phyloP scores from a whole-genome alignment of 1,140 invertebrate species.

The Thaumatotibia leucotreta region DNA sequence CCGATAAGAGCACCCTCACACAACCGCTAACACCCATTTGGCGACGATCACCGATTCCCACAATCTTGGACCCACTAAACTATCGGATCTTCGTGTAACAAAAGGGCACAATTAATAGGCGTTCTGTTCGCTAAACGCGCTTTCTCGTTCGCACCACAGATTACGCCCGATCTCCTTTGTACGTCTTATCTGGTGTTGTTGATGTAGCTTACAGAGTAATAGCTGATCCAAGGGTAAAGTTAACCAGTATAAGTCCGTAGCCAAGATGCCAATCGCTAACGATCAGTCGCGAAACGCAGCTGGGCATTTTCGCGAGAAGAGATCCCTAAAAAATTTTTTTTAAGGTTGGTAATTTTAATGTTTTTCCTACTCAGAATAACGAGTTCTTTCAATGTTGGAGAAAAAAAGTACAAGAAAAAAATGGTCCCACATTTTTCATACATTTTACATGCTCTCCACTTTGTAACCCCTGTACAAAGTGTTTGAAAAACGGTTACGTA shows the following conservation, averaged over 20 bases:
- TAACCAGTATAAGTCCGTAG: neutral
- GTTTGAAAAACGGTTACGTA: too few relatives aligned
- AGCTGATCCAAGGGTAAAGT: neutral
- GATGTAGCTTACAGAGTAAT: neutral
- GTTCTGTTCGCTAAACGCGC: slow-evolving; percentile 1
- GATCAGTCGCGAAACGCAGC: too few relatives aligned
- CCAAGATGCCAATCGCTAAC: too few relatives aligned
- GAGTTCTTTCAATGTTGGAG: too few relatives aligned
- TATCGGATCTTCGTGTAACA: neutral
- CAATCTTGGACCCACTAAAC: neutral
- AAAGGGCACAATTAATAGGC: slow-evolving; percentile 13
- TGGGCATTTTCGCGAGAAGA: too few relatives aligned
- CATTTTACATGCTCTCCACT: too few relatives aligned
- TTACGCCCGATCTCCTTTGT: slow-evolving; percentile 13
- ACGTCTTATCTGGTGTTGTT: slow-evolving; percentile 9
- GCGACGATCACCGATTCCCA: neutral
- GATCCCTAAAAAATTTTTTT: too few relatives aligned
- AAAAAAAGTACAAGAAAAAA: too few relatives aligned
- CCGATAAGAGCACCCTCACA: slow-evolving; percentile 31
- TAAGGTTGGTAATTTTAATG: too few relatives aligned
- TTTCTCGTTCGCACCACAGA: neutral
- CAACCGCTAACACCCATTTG: neutral
- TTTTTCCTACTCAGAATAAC: too few relatives aligned
- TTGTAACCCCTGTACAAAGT: too few relatives aligned
- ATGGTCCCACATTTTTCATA: too few relatives aligned